Percentiles rank a stretch among this genome's conserved stretches.
Evolutionary conservation across 2,113 vertebrate species (phyloP).

Genomic region (Eira barbara): DNA sequence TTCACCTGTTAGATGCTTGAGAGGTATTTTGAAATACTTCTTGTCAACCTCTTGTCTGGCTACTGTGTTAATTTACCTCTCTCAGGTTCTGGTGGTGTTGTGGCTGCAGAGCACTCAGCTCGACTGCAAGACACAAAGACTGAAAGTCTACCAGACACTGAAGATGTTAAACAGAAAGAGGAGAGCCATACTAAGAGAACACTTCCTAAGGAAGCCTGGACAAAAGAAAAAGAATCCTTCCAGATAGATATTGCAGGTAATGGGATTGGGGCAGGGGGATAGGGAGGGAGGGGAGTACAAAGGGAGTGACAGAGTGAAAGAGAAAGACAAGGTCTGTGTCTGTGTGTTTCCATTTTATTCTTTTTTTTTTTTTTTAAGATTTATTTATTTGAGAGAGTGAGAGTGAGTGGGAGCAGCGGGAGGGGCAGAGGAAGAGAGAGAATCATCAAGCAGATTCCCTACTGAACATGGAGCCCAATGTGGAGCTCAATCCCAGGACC

Average conservation of each 20-base stretch:
- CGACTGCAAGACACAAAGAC: conserved; percentile 61
- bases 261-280: neutral
- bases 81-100: conserved; percentile 85
- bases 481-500: neutral
- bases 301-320: neutral
- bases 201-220: conserved; percentile 62
- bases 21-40: conserved; percentile 19
- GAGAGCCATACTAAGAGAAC: conserved; percentile 81
- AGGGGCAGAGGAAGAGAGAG: neutral
- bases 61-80: neutral
- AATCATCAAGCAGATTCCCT: neutral
- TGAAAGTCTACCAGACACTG: conserved; percentile 38
- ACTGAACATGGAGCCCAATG: neutral
- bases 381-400: neutral
- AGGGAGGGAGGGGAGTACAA: neutral
- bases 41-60: neutral
- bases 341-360: neutral
- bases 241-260: conserved; percentile 69
- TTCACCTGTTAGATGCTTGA: neutral
- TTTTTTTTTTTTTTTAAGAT: neutral
- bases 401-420: neutral
- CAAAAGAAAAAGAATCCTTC: conserved; percentile 33
- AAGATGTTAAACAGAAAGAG: conserved; percentile 76
- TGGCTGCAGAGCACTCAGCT: conserved; percentile 74
- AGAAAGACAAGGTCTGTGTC: neutral